Evolutionary conservation across 2,888 invertebrate genomes (phyloP), one percentile per base, ranked within the genome.

Genomic region (Craniophora ligustri): DNA sequence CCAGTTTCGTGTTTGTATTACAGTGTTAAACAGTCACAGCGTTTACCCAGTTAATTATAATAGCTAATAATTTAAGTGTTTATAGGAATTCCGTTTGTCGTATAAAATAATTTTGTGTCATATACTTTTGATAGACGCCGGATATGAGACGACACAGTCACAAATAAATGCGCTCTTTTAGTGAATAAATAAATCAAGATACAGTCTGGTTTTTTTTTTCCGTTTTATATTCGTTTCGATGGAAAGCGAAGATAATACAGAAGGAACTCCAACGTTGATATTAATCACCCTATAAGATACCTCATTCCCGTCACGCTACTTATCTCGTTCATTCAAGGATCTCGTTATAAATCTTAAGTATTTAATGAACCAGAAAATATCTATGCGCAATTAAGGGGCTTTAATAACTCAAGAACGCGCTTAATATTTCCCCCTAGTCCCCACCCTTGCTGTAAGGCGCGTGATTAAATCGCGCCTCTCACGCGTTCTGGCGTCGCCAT

Each of bases 401-500:
- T 83, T 86, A 88, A 90, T 92, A 90, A 87, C 83, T 87, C 77
- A 85, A 85, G 89, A 89, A 89, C 87, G 87, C 79, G 80, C 85
- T 86, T 87, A 85, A 90, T 89, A 86, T 83, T 81, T 81, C 82
- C 82, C 74, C 74, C 67, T 67, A 58, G 60, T 66, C 72, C 72
- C 73, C 73, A 57, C 71, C 84, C 84, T 89, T 85, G 84, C 88
- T 87, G 87, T 86, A 87, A 87, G 86, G 75, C 83, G 73, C 81
- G 86, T 83, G 86, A 92, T 92, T 91, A 92, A 91, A 87, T 87
- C 82, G 86, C 78, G 84, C 85, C 86, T 84, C 83, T 89, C 83
- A 87, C 86, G 88, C 87, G 86, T 87, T 89, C 85, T 81, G 79
- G 78, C 81, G 76, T 79, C 79, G 82, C 78, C 75, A 79, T 71